Evolutionary conservation across 2,888 invertebrate species (phyloP).

Genomic region (Teinopalpus imperialis): DNA sequence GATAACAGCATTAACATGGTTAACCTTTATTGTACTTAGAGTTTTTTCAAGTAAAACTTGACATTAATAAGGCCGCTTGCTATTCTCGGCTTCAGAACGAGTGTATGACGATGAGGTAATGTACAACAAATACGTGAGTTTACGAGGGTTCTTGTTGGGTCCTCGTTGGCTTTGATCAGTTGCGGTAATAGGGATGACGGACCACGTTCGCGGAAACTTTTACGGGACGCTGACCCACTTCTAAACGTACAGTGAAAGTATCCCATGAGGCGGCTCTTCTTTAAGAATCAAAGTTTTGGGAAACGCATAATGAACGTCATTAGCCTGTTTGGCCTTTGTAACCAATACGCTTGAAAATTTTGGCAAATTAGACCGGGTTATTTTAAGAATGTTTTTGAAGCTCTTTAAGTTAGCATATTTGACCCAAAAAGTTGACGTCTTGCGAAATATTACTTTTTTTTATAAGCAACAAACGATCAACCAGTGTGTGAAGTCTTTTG

Average conservation of each 20-base stretch:
- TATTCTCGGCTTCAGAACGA: background rate
- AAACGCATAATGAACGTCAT: slow-evolving; percentile 13
- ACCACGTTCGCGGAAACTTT: slow-evolving; percentile 72
- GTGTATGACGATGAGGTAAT: slow-evolving; percentile 3
- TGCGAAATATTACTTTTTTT: no score
- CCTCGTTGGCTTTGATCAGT: slow-evolving; percentile 66
- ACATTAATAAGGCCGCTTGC: slow-evolving; percentile 3
- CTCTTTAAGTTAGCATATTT: no score
- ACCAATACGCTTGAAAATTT: slow-evolving; percentile 6
- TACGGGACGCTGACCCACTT: slow-evolving; percentile 75
- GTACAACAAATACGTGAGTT: slow-evolving; percentile 36
- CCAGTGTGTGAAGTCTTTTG: no score
- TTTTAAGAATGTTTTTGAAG: no score
- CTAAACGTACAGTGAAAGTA: slow-evolving; percentile 58
- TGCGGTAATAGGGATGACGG: slow-evolving; percentile 54
- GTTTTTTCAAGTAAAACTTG: slow-evolving; percentile 3
- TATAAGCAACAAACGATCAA: no score
- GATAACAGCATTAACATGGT: no score
- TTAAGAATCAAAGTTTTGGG: slow-evolving; percentile 39
- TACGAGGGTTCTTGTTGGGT: slow-evolving; percentile 45
- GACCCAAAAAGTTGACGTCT: no score
- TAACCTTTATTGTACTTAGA: no score
- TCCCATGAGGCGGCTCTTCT: slow-evolving; percentile 49
- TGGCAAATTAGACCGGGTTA: background rate
- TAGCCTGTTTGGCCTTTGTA: slow-evolving; percentile 6